A percentile compares a stretch with the other conserved stretches of the same genome.
These are phyloP conservation scores for Lucinisca nassula DNA, from an alignment of 2,888 invertebrate species.

Conservation along the genomic window DNA sequence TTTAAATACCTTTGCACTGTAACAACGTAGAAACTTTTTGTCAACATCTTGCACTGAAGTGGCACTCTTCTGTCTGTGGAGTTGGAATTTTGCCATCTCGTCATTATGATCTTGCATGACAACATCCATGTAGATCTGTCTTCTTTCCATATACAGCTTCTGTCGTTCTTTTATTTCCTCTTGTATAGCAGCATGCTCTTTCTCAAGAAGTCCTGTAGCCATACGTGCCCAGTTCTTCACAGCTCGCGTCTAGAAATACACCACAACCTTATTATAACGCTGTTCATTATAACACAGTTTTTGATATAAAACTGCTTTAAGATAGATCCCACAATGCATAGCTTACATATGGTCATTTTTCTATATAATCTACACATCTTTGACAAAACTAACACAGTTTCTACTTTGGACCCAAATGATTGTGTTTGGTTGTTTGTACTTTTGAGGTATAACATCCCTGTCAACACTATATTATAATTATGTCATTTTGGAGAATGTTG, in stretches of 20 bases:
- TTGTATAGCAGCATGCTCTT: slow-evolving; percentile 79
- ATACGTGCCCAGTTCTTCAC: slow-evolving; percentile 83
- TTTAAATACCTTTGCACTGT: slow-evolving; percentile 67
- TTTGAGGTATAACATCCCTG: no score
- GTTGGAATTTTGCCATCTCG: slow-evolving; percentile 75
- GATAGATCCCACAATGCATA: no score
- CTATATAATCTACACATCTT: no score
- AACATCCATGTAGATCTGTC: slow-evolving; percentile 82
- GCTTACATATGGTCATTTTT: no score
- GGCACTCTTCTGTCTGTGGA: slow-evolving; percentile 63
- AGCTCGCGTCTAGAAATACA: slow-evolving; percentile 78
- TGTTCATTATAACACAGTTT: no score
- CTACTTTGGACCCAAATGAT: no score
- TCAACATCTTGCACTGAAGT: slow-evolving; percentile 74
- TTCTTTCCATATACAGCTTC: slow-evolving; percentile 77
- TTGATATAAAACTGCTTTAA: no score
- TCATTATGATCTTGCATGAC: slow-evolving; percentile 78
- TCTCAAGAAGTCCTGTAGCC: slow-evolving; percentile 78
- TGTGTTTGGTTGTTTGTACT: no score
- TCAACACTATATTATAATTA: no score
- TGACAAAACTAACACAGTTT: no score
- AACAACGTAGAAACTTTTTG: slow-evolving; percentile 72
- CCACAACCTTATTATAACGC: no score
- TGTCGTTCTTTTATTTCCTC: slow-evolving; percentile 78
- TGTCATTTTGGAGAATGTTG: no score